phyloP scores from a whole-genome alignment of 2,797 vertebrate genomes.

The Xerus rutilus region DNA sequence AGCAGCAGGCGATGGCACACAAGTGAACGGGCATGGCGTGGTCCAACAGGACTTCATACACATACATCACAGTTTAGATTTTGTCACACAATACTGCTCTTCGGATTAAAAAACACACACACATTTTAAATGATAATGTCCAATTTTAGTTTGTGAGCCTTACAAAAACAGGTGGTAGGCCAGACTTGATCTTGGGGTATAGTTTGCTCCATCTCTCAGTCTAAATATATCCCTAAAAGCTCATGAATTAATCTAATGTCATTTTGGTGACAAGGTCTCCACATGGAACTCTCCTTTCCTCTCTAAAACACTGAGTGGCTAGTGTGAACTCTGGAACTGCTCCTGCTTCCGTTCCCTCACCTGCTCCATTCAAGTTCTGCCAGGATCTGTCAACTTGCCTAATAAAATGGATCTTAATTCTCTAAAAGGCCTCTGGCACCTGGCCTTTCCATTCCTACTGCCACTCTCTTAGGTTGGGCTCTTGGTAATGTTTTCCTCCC shows the following conservation, averaged over 20 bases:
- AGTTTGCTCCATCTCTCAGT: no score
- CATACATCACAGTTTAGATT: neutral
- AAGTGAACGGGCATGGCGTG: neutral
- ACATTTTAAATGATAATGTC: neutral
- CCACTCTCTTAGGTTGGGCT: neutral
- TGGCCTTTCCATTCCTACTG: neutral
- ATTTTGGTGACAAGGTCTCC: neutral
- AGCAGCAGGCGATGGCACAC: neutral
- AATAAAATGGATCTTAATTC: constrained; percentile 1
- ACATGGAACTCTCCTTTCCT: neutral
- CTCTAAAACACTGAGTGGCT: neutral
- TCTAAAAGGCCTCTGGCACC: neutral
- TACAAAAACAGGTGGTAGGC: neutral
- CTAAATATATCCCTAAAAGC: neutral
- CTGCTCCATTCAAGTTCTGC: neutral
- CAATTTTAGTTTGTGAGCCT: neutral
- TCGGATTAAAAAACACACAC: neutral
- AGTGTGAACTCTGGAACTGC: neutral
- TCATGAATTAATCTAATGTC: neutral
- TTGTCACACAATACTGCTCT: neutral
- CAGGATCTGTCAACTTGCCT: constrained; percentile 41
- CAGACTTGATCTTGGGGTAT: neutral
- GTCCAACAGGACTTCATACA: neutral
- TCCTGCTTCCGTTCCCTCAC: constrained; percentile 11
- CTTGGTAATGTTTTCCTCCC: neutral